These are phyloP conservation scores for Myotis pilosus DNA, from an alignment of 2,797 vertebrate species.

Conservation along the genomic window DNA sequence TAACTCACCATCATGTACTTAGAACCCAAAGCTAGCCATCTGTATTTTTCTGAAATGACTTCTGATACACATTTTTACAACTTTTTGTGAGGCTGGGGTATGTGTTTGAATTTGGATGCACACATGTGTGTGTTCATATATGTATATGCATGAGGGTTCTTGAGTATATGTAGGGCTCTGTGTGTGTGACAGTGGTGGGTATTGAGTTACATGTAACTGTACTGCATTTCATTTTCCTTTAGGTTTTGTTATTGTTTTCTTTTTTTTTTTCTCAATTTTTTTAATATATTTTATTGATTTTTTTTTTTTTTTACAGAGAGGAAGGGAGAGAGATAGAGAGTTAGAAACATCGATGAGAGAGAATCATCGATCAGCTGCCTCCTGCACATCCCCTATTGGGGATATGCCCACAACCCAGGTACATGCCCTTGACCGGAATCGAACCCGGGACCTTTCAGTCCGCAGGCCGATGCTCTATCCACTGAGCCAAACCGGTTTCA, in stretches of 20 bases:
- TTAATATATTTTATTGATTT: no score
- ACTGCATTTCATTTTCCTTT: neutral
- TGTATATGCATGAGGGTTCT: neutral
- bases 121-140: fast-evolving
- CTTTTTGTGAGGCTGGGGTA: neutral
- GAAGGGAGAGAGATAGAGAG: no score
- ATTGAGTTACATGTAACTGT: neutral
- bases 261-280: no score
- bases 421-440: no score
- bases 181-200: neutral
- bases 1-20: neutral
- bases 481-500: no score
- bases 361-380: no score
- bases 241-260: neutral
- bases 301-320: no score
- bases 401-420: no score
- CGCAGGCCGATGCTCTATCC: no score
- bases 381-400: no score
- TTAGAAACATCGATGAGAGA: no score
- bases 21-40: neutral
- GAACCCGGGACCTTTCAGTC: no score
- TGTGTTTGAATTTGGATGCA: neutral
- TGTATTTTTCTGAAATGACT: neutral
- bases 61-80: neutral
- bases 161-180: neutral